These are phyloP conservation scores for Drosophila suboccidentalis DNA, from an alignment of 2,888 invertebrate species.

Conservation along the genomic window DNA sequence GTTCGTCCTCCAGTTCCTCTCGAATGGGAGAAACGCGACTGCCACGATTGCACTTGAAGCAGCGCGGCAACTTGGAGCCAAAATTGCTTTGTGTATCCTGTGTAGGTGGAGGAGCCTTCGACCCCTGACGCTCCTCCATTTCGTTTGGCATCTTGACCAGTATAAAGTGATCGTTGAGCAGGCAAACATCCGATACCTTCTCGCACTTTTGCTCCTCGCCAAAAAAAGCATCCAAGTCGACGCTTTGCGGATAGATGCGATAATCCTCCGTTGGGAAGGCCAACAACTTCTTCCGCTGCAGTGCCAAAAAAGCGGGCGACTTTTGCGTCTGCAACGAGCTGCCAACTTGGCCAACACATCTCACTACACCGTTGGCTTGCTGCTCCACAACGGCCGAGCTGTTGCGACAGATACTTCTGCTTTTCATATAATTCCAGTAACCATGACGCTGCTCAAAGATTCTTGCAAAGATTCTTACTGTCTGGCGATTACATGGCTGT, in stretches of 20 bases:
- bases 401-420: conserved; percentile 32
- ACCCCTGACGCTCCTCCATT: background rate
- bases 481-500: conserved; percentile 33
- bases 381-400: conserved; percentile 22
- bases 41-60: conserved; percentile 65
- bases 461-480: conserved; percentile 37
- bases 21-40: conserved; percentile 69
- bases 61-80: conserved; percentile 54
- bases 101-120: conserved; percentile 10
- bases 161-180: conserved; percentile 83
- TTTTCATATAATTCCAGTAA: conserved; percentile 45
- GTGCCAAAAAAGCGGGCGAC: conserved; percentile 16
- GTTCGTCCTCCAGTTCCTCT: conserved; percentile 55
- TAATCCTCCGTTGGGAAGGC: conserved; percentile 50
- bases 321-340: conserved; percentile 14
- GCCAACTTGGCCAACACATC: conserved; percentile 31
- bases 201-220: conserved; percentile 62
- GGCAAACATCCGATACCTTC: conserved; percentile 79
- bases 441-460: conserved; percentile 42
- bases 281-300: conserved; percentile 29
- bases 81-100: conserved; percentile 12
- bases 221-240: conserved; percentile 74
- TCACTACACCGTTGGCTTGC: conserved; percentile 14
- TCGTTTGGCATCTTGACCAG: conserved; percentile 80
- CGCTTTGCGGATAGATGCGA: conserved; percentile 74